Evolutionary conservation across 2,888 invertebrate genomes (phyloP), one percentile per base, ranked within the genome.

Genomic region (Pristionchus arcanus): DNA sequence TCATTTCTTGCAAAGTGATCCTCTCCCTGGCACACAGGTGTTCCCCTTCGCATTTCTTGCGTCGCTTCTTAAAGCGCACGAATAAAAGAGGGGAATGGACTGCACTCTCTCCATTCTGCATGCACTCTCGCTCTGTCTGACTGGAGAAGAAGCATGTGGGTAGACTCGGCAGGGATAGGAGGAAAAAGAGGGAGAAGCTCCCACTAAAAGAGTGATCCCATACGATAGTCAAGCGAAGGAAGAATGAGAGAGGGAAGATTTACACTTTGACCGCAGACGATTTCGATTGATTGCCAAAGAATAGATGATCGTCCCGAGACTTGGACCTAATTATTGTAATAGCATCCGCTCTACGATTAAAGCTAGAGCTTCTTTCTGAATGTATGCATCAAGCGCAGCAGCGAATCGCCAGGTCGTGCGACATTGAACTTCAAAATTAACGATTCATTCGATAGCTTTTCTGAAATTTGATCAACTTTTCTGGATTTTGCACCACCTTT

Each of bases 51-150:
- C 74, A 19, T 49, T 53, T 81, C 81, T 53, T 53, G 81, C 81
- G 81, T 28, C 81, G 42, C 49, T 81, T 81, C 74, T 81, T 81
- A 28, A 81, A 13, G 49, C 49, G 81, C 49, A 81, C 81, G 81
- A 49, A 81, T 81, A 81, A 81, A 81, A 53, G 81, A n/a, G 49
- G 25, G 77, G 25, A 53, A 25, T 15, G 49, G 28, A n/a, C 21
- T 21, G 74, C 31, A n/a, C 63, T 63, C 63, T 63, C 63, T 63
- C 63, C n/a, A n/a, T 63, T 63, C n/a, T n/a, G 63, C 63, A 63
- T 21, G 63, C 25, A 25, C 63, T 63, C 63, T 63, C 63, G 63
- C 25, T 11, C n/a, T 63, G 25, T 63, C 63, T 63, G 63, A n/a
- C 25, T 3, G 63, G 25, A 19, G 19, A 19, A 4, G 1, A 9